Evolutionary conservation across 2,113 vertebrate genomes (phyloP), one percentile per base, ranked within the genome.

Genomic region (Baryphthengus martii): DNA sequence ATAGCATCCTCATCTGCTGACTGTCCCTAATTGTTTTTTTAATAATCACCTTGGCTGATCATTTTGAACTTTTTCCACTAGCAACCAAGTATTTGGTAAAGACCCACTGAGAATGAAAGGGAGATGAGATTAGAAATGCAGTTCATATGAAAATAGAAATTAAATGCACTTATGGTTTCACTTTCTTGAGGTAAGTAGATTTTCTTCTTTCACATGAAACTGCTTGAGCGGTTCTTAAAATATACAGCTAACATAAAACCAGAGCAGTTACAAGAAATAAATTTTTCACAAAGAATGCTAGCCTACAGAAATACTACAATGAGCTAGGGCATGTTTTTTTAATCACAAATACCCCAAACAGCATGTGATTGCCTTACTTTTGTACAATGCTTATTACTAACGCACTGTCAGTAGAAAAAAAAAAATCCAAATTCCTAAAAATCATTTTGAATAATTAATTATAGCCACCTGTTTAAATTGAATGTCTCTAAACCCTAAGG

Each of bases 131-230:
- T 55, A 63, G 31, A 93, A 88, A 62, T 53, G 59, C 17, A 33
- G 42, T 81, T 76, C 37, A 39, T 62, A 33, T 62, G 90, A 95
- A 97, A 96, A 93, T 74, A 93, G 62, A 94, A 96, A 96, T 97
- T 85, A 97, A 94, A 96, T 68, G 39, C 5, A 39, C 84, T 97
- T 94, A 92, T 63, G 66, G 65, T 91, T 97, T 96, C 74, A 59
- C 37, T 96, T 96, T 93, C 79, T 79, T 65, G 85, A 97, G 93
- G 92, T 97, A 97, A 94, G 53, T 61, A 68, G 82, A 78, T 65
- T 95, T 97, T 96, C 28, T 89, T 93, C 97, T 96, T 97, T 96
- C 93, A 89, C 90, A 90, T 82, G 82, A 89, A 97, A 96, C 94
- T 85, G 71, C 71, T 96, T 96, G 88, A 94, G 61, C 3, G 70